phyloP scores from a whole-genome alignment of 2,888 invertebrate genomes.

The Chrysodeixis includens region DNA sequence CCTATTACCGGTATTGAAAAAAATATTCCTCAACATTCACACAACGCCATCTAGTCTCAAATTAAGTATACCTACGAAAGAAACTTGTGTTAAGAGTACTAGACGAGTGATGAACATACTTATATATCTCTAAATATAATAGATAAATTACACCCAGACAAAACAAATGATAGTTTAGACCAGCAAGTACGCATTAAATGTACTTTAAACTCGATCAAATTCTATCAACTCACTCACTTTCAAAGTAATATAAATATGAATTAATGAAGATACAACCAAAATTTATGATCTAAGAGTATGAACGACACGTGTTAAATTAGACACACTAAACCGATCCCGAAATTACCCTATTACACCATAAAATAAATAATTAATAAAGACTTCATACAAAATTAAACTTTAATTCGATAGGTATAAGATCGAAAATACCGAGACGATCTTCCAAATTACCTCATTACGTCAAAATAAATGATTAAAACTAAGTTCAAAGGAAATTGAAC shows the following conservation, averaged over 20 bases:
- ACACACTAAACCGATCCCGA: slow-evolving; percentile 45
- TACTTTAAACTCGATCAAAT: too few species aligned
- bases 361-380: slow-evolving; percentile 46
- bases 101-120: too few species aligned
- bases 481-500: background rate
- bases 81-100: too few species aligned
- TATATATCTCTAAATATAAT: too few species aligned
- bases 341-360: slow-evolving; percentile 45
- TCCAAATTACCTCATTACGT: slow-evolving; percentile 46
- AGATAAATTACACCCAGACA: too few species aligned
- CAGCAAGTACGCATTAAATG: too few species aligned
- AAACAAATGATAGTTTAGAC: too few species aligned
- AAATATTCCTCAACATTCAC: too few species aligned
- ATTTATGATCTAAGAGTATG: slow-evolving; percentile 36
- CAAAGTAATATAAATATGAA: background rate
- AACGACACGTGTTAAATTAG: slow-evolving; percentile 50
- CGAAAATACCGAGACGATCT: slow-evolving; percentile 33
- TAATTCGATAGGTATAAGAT: fast-evolving
- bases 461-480: slow-evolving; percentile 49
- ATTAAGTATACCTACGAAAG: too few species aligned
- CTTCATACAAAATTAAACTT: slow-evolving; percentile 5
- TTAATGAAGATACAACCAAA: slow-evolving; percentile 13
- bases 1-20: too few species aligned
- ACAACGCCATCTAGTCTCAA: too few species aligned
- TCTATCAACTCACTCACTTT: background rate